Evolutionary conservation across 2,888 invertebrate species (phyloP), one percentile per base, ranked within the genome.

Genomic region (Geophilus truncorum): DNA sequence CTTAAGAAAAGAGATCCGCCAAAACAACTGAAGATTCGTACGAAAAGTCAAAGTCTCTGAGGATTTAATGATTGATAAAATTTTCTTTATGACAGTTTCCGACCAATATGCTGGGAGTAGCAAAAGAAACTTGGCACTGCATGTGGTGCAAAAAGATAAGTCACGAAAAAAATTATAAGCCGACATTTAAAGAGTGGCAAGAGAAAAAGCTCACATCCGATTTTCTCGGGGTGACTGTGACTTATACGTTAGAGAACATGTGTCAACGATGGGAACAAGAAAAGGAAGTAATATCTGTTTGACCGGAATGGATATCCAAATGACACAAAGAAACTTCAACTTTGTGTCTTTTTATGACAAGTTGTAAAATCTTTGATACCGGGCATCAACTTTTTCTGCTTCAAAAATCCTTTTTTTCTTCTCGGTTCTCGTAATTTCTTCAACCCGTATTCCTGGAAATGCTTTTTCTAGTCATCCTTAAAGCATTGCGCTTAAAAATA

Each of bases 41-140:
- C 28, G 28, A 70, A 3, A 25, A 70, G 70, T 25, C 45, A 70
- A 70, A 70, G 12, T 70, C 28, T 23, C 25, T 1, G 28, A 70
- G 70, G 70, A 70, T 70, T 70, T 70, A 70, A 70, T 70, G 70
- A 70, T 70, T 70, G 70, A 70, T 70, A 70, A 70, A 70, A 70
- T 70, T 70, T 70, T 70, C 70, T 70, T 70, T 70, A 70, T 70
- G 70, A 70, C 70, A 70, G 28, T 70, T 70, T 70, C 70, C 28
- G 70, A 70, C 70, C 70, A 70, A 70, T 70, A n/a, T 70, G 25
- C 70, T 70, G 70, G n/a, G 70, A 70, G 15, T 25, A 70, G 28
- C 25, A 70, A 70, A 70, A 28, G 28, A 70, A 70, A 70, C 15
- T 70, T 70, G 70, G 70, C 70, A 70, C 70, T 70, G 70, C 70